phyloP scores from a whole-genome alignment of 2,113 vertebrate species.

The Dipodomys ordii region DNA sequence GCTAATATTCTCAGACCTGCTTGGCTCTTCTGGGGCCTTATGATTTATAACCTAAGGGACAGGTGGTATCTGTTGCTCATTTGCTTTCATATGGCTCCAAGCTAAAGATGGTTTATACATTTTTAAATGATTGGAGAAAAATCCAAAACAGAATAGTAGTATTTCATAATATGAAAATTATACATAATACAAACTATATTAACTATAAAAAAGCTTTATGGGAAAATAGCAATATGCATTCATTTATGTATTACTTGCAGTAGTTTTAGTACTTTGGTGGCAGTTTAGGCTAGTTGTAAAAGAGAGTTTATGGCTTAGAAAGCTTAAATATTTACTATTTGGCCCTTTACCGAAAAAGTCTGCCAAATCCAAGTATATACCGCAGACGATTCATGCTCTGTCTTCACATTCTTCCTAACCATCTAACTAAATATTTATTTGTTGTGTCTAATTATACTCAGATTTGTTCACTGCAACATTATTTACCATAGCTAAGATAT shows the following conservation, averaged over 20 bases:
- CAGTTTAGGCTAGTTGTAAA: neutral
- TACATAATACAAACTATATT: neutral
- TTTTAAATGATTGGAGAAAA: neutral
- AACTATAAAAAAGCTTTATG: neutral
- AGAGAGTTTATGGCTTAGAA: neutral
- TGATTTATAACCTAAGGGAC: neutral
- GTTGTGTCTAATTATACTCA: neutral
- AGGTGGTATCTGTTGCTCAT: neutral
- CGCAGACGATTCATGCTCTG: neutral
- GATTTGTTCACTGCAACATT: no score
- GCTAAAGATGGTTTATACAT: neutral
- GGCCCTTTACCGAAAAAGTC: neutral
- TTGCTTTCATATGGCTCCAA: neutral
- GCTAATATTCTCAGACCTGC: neutral
- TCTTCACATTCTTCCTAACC: neutral
- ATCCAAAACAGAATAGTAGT: neutral
- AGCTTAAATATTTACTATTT: conserved; percentile 20
- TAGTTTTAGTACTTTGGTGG: neutral
- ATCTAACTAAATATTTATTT: neutral
- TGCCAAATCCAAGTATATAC: neutral
- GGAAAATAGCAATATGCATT: neutral
- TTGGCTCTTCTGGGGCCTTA: neutral
- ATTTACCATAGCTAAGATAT: no score
- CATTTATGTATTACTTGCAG: neutral
- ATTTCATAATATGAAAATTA: neutral